These are phyloP conservation scores for Coracias cyanogaster DNA, from an alignment of 2,797 vertebrate genomes.

Conservation along the genomic window DNA sequence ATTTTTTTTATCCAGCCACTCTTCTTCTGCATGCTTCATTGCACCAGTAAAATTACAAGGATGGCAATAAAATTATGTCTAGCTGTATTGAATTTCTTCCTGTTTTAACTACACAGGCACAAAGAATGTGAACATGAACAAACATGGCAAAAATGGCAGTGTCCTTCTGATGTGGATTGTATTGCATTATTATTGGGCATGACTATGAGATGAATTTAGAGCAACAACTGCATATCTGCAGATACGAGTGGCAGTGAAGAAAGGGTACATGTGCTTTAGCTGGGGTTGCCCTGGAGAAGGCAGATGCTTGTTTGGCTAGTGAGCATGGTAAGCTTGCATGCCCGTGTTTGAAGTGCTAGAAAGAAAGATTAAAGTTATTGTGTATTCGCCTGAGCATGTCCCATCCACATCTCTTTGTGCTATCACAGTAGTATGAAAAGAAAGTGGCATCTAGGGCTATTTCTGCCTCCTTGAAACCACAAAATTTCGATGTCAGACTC, in stretches of 20 bases:
- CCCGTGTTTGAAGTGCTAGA: fast-evolving
- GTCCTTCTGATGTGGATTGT: neutral
- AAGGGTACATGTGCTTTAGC: neutral
- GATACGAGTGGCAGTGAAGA: neutral
- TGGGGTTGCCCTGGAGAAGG: neutral
- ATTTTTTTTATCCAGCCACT: neutral
- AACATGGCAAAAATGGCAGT: neutral
- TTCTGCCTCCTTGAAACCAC: neutral
- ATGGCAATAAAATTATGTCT: neutral
- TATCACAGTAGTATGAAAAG: neutral
- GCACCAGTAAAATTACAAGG: neutral
- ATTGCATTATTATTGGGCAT: neutral
- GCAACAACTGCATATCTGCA: neutral
- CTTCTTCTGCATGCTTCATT: neutral
- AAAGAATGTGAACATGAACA: neutral
- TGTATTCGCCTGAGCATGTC: neutral
- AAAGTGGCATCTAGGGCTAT: neutral
- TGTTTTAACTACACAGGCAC: neutral
- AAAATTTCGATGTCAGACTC: neutral
- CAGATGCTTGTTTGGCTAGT: neutral
- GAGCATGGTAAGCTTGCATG: neutral
- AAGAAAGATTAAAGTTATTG: neutral
- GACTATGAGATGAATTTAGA: neutral
- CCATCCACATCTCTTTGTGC: neutral
- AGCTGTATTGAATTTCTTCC: neutral